Conservation (phyloP, 1,140 invertebrate genomes). For the Alviniconcha marisindica region DNA sequence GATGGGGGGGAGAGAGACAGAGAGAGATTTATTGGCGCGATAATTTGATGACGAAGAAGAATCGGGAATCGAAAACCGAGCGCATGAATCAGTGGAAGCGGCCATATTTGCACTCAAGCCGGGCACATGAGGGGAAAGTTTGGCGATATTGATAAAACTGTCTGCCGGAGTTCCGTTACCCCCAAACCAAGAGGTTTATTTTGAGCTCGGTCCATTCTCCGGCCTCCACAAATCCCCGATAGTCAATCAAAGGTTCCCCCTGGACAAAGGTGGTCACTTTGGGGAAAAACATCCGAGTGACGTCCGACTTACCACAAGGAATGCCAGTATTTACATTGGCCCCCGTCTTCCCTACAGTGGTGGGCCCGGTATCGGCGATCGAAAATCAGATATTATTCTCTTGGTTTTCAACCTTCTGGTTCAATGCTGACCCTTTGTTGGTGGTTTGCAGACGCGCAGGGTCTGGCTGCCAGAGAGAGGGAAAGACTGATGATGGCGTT, state of each 20-base stretch:
- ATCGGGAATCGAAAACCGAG: background rate
- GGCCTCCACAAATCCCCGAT: background rate
- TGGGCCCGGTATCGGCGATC: too few relatives aligned
- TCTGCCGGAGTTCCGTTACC: background rate
- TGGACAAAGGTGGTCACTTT: background rate
- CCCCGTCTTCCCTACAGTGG: too few relatives aligned
- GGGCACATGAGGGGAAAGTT: background rate
- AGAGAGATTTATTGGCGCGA: background rate
- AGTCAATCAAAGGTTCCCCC: background rate
- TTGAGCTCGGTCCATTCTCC: background rate
- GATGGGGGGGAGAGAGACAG: background rate
- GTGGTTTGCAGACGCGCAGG: too few relatives aligned
- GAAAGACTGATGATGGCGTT: too few relatives aligned
- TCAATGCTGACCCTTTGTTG: too few relatives aligned
- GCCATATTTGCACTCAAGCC: constrained; percentile 11
- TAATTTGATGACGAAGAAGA: constrained; percentile 17
- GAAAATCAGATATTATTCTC: too few relatives aligned
- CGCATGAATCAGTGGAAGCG: background rate
- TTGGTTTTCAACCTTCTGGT: too few relatives aligned
- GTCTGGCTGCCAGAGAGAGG: too few relatives aligned
- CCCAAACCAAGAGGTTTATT: constrained; percentile 16
- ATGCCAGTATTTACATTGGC: too few relatives aligned
- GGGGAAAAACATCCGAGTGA: background rate
- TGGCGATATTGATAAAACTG: constrained; percentile 30
- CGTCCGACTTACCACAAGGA: too few relatives aligned